phyloP scores from a whole-genome alignment of 92 coral and sea anemone genomes.

The Actinernus sp. region DNA sequence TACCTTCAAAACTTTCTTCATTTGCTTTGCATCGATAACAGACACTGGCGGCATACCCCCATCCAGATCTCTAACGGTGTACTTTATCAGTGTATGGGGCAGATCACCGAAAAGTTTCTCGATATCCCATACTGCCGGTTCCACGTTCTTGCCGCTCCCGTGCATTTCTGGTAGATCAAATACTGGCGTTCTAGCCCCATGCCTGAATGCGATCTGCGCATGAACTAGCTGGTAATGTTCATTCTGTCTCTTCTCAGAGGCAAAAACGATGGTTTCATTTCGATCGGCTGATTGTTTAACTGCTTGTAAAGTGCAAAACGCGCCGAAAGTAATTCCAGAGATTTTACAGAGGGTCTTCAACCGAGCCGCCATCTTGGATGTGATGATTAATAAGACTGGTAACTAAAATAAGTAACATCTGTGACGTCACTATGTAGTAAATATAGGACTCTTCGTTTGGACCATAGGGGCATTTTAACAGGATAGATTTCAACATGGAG shows the following conservation, averaged over 20 bases:
- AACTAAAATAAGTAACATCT: too few species aligned
- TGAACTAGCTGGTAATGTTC: constrained; percentile 57
- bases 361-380: constrained; percentile 70
- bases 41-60: constrained; percentile 65
- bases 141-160: constrained; percentile 19
- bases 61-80: constrained; percentile 58
- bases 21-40: constrained; percentile 31
- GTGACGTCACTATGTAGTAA: too few species aligned
- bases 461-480: too few species aligned
- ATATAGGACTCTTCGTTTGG: too few species aligned
- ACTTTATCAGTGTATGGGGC: constrained; percentile 70
- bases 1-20: constrained; percentile 64
- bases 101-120: constrained; percentile 67
- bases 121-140: constrained; percentile 70
- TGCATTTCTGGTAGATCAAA: constrained; percentile 48
- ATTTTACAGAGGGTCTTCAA: constrained; percentile 17
- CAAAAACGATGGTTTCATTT: neutral
- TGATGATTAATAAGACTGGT: too few species aligned
- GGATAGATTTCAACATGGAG: too few species aligned
- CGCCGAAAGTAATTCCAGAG: constrained; percentile 70
- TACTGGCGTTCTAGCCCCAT: constrained; percentile 96
- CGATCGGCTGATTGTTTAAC: constrained; percentile 1
- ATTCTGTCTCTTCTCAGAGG: constrained; percentile 32
- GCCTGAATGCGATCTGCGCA: constrained; percentile 93
- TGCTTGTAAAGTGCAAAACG: constrained; percentile 47